These are phyloP conservation scores for Condylura cristata DNA, from an alignment of 2,113 vertebrate genomes.

Conservation along the genomic window DNA sequence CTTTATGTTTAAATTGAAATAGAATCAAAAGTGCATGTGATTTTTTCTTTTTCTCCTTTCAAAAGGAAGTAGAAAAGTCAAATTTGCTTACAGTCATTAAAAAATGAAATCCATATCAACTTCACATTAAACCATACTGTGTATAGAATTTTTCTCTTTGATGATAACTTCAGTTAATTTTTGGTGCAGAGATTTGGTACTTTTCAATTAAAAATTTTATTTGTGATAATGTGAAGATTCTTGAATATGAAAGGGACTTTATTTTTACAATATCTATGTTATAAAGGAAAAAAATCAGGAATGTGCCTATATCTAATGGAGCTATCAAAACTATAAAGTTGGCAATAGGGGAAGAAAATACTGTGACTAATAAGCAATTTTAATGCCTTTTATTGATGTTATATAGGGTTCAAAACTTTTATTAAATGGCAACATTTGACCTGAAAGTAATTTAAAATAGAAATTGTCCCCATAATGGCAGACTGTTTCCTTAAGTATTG, in stretches of 20 bases:
- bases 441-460: slow-evolving; percentile 73
- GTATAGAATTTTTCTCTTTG: background rate
- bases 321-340: slow-evolving; percentile 46
- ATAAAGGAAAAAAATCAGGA: background rate
- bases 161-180: background rate
- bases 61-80: background rate
- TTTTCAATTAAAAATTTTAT: background rate
- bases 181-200: background rate
- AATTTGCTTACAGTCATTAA: background rate
- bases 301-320: slow-evolving; percentile 34
- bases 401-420: slow-evolving; percentile 48
- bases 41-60: slow-evolving; percentile 12
- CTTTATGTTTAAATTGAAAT: background rate
- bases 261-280: background rate
- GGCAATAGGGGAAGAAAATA: slow-evolving; percentile 23
- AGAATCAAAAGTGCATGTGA: background rate
- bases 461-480: slow-evolving; percentile 69
- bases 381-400: slow-evolving; percentile 67
- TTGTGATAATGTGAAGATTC: background rate
- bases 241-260: background rate
- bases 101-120: background rate
- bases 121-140: background rate
- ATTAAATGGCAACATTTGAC: slow-evolving; percentile 63
- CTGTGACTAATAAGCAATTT: slow-evolving; percentile 69
- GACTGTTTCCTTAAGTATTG: slow-evolving; percentile 35